A percentile compares a stretch with the other conserved stretches of the same genome.
These are phyloP conservation scores for Toxotes jaculatrix DNA, from an alignment of 2,113 vertebrate species.

Conservation along the genomic window DNA sequence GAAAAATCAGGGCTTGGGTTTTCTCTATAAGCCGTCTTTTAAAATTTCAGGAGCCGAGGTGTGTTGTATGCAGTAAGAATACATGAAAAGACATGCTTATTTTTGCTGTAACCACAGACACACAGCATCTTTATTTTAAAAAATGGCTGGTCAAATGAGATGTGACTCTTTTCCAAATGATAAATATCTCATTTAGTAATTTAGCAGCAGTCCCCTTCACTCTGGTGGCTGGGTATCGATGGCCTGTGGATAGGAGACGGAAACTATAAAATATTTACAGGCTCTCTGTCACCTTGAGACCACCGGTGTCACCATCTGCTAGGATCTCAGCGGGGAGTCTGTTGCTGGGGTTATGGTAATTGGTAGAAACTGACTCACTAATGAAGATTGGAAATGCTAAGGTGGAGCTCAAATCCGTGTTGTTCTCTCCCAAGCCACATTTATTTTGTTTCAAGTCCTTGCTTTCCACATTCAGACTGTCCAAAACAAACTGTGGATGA, in stretches of 20 bases:
- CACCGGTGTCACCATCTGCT: background rate
- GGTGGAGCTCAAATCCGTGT: background rate
- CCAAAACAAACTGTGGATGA: slow-evolving; percentile 26
- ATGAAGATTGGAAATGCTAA: background rate
- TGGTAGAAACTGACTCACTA: background rate
- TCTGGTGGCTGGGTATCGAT: slow-evolving; percentile 12
- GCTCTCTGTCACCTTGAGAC: slow-evolving; percentile 38
- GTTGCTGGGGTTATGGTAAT: slow-evolving; percentile 16
- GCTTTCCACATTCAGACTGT: background rate
- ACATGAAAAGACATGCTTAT: background rate
- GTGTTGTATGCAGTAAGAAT: too few relatives aligned
- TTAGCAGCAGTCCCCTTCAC: slow-evolving; percentile 18
- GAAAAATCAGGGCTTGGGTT: background rate
- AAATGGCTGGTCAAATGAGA: background rate
- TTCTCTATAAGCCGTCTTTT: too few relatives aligned
- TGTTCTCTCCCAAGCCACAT: background rate
- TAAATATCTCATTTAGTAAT: slow-evolving; percentile 10
- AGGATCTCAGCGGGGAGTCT: slow-evolving; percentile 29
- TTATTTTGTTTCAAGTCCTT: background rate
- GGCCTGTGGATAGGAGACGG: slow-evolving; percentile 32
- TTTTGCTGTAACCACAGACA: background rate
- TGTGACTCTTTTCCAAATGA: background rate
- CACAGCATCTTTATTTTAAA: background rate
- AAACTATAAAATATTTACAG: slow-evolving; percentile 72
- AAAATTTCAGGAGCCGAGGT: too few relatives aligned